Conservation (phyloP, 2,888 invertebrate species). For the Incurvaria masculella region DNA sequence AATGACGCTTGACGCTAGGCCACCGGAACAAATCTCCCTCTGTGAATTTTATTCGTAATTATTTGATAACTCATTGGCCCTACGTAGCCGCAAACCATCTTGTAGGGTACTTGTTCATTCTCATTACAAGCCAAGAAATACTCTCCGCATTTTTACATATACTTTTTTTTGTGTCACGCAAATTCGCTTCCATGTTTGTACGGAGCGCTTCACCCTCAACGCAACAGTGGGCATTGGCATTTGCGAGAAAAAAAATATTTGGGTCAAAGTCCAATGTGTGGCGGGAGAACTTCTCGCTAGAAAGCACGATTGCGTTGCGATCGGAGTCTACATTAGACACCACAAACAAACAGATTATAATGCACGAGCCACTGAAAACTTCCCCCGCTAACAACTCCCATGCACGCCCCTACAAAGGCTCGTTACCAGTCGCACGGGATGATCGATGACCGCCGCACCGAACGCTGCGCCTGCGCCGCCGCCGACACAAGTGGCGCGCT, state of each 20-base stretch:
- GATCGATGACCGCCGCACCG: constrained; percentile 50
- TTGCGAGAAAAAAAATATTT: neutral
- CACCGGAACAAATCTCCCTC: no score
- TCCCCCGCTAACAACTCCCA: neutral
- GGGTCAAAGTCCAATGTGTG: neutral
- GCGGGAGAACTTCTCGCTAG: neutral
- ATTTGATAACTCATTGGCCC: no score
- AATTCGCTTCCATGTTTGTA: no score
- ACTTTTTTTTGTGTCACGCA: no score
- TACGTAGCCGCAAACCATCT: no score
- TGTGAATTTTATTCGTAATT: no score
- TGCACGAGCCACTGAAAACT: neutral
- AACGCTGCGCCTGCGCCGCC: constrained; percentile 31
- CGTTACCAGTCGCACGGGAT: constrained; percentile 44
- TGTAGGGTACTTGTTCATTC: no score
- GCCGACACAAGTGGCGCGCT: constrained; percentile 21
- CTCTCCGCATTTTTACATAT: no score
- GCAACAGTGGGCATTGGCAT: neutral
- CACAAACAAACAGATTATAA: neutral
- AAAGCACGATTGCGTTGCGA: neutral
- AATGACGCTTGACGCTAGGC: no score
- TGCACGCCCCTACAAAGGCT: constrained; percentile 32
- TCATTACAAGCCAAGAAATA: no score
- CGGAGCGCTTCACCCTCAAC: neutral
- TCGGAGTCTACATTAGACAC: neutral